Evolutionary conservation across 2,888 invertebrate genomes (phyloP), one percentile per base, ranked within the genome.

Genomic region (Lasius fuliginosus): DNA sequence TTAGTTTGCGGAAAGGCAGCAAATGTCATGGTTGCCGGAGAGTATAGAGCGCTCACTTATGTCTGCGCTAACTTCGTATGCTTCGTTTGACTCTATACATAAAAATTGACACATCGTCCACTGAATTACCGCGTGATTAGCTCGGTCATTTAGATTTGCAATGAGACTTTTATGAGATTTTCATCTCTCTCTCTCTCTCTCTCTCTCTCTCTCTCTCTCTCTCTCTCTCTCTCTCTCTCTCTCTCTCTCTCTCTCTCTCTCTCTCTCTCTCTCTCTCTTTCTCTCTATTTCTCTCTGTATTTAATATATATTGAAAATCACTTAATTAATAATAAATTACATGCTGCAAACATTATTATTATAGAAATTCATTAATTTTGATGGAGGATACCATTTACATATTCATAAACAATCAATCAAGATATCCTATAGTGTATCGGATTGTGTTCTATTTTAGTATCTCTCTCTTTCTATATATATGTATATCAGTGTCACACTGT

Each of bases 1-100:
- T 93, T 93, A 92, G 92, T 93, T 92, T 91, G 92, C 87, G 91
- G 91, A 83, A 85, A 90, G 86, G 88, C 88, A 85, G 82, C 82
- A 77, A 12, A 86, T 89, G 90, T 90, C 85, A 90, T 85, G 85
- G 89, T 85, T 87, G 84, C 82, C 83, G 71, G 76, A 42, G 77
- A 53, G 53, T n/a, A 53, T 83, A 73, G 64, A 85, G 67, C 74
- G 74, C 83, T 85, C 85, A 85, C 86, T 89, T 88, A 82, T 83
- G 82, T 30, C 56, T 75, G 84, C 84, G 85, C 68, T 64, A 71
- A 84, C 82, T 82, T 67, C 36, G 68, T 30, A 46, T 56, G 82
- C 83, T 71, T 71, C 82, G 68, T 81, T 81, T 73, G 79, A 73
- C 73, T 60, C 73, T 27, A 81, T 81, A 81, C 73, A 81, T 81